Evolutionary conservation across 2,797 vertebrate genomes (phyloP).

Genomic region (Vespertilio murinus): DNA sequence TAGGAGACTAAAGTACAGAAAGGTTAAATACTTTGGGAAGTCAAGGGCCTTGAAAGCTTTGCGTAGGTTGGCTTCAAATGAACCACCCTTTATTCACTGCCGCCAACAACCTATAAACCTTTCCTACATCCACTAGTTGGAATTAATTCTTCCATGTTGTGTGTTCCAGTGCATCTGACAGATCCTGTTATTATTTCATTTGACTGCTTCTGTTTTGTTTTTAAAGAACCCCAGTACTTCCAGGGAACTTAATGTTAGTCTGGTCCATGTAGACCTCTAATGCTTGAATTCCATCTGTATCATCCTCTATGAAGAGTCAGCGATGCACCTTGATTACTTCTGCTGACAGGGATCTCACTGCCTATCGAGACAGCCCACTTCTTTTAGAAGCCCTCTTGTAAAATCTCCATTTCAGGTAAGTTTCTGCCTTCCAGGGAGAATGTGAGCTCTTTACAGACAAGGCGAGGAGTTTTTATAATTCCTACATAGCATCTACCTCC

Average conservation of each 20-base stretch:
- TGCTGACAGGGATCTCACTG: neutral
- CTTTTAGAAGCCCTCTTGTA: neutral
- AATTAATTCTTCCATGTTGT: slow-evolving; percentile 20
- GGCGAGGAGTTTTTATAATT: neutral
- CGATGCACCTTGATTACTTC: neutral
- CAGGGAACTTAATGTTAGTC: neutral
- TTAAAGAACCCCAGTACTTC: neutral
- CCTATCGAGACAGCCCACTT: neutral
- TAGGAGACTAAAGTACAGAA: slow-evolving; percentile 29
- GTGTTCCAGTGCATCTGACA: neutral
- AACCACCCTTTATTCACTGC: neutral
- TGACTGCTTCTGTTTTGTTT: slow-evolving; percentile 11
- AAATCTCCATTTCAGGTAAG: neutral
- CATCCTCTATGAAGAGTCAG: neutral
- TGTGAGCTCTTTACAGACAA: neutral
- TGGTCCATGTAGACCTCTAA: neutral
- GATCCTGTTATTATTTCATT: neutral
- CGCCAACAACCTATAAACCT: neutral
- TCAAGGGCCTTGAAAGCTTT: neutral
- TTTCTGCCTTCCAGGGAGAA: neutral
- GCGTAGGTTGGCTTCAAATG: slow-evolving; percentile 9
- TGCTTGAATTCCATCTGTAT: neutral
- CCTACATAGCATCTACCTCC: neutral
- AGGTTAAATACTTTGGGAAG: slow-evolving; percentile 40
- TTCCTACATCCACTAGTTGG: neutral